Evolutionary conservation across 1,140 invertebrate species (phyloP), one percentile per base, ranked within the genome.

Genomic region (Hesperophylax magnus): DNA sequence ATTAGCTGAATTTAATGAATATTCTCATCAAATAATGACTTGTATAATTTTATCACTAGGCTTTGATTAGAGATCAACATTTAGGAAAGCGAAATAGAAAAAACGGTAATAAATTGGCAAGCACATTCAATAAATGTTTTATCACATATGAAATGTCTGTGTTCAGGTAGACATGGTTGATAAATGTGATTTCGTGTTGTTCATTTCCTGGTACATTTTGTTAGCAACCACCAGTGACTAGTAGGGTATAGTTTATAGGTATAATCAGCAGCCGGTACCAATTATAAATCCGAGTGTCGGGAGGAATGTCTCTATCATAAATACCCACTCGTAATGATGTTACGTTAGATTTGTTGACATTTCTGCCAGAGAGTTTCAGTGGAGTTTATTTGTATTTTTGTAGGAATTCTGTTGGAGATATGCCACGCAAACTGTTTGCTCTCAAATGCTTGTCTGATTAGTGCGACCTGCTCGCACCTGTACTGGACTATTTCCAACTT

Each of bases 371-470:
- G 34, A 17, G 34, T 53, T 72, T 52, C 8, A 20, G 69, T 47
- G 18, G 47, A 72, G 15, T 22, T 72, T 72, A 72, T 72, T 72
- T 52, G 69, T 72, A 72, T 72, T 72, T 72, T 53, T 52, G 69
- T 72, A n/a, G 7, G 69, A 52, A 72, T 52, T 47, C 31, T 31
- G 63, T 75, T 75, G 71, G 71, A 75, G 56, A 56, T 58, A 56
- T 75, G 71, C 71, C 71, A 75, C 31, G 53, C 71, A 27, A 58
- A n/a, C 52, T 75, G 53, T 31, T 75, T 54, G n/a, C 47, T 74
- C 47, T 56, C 71, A 74, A 54, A 72, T 54, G 20, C 17, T 34
- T 47, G 52, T 31, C 53, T 56, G 18, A 56, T 75, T 75, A 75
- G 52, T 18, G 71, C 56, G 71, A 75, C 71, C 54, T 24, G 18